phyloP scores from a whole-genome alignment of 1,140 invertebrate species.

The Leptestheria dahalacensis region DNA sequence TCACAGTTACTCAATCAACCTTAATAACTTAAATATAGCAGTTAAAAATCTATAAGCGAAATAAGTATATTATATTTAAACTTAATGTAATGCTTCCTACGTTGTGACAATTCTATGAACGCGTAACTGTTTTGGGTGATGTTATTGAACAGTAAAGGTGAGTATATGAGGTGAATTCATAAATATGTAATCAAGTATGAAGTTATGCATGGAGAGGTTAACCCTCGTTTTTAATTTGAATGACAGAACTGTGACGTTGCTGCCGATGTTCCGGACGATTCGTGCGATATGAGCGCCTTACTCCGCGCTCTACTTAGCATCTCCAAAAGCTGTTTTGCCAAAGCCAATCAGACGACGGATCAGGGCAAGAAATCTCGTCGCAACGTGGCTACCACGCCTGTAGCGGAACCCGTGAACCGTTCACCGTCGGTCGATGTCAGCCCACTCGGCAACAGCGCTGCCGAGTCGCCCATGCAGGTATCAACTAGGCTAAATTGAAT shows the following conservation, averaged over 20 bases:
- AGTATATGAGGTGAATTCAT: too few relatives aligned
- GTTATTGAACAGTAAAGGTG: too few relatives aligned
- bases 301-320: constrained; percentile 1
- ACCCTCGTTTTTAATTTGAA: too few relatives aligned
- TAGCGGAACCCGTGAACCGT: neutral
- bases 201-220: too few relatives aligned
- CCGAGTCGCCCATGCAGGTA: constrained; percentile 7
- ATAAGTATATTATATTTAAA: constrained; percentile 1
- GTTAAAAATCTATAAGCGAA: neutral
- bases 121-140: too few relatives aligned
- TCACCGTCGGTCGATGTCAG: neutral
- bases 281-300: neutral
- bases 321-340: constrained; percentile 5
- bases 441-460: neutral
- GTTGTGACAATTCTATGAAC: too few relatives aligned
- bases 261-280: neutral
- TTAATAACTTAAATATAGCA: too few relatives aligned
- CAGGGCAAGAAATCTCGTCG: neutral
- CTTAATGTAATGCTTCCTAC: constrained; percentile 11
- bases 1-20: too few relatives aligned
- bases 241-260: neutral
- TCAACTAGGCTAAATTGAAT: neutral
- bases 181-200: too few relatives aligned
- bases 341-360: neutral
- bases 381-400: neutral